Percentiles rank a stretch among this genome's conserved stretches.
Evolutionary conservation across 2,797 vertebrate genomes (phyloP).

Genomic region (Hozukius guyotensis): DNA sequence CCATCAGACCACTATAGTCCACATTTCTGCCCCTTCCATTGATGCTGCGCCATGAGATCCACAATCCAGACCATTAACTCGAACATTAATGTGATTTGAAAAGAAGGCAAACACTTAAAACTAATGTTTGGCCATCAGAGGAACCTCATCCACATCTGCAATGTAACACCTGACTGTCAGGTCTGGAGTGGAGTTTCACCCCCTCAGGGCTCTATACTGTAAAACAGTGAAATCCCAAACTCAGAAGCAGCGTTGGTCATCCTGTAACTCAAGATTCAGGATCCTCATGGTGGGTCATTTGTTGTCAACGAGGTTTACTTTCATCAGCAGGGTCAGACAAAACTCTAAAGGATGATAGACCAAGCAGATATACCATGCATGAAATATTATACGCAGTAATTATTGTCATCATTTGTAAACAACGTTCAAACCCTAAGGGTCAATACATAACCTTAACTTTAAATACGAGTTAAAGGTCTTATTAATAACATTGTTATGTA

Average conservation of each 20-base stretch:
- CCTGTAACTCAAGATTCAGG: slow-evolving; percentile 17
- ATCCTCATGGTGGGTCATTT: background rate
- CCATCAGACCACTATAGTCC: background rate
- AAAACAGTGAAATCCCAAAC: slow-evolving; percentile 46
- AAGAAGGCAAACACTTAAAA: background rate
- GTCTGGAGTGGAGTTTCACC: slow-evolving; percentile 36
- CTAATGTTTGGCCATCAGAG: background rate
- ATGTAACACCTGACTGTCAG: slow-evolving; percentile 20
- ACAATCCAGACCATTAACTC: background rate
- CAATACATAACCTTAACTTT: no score
- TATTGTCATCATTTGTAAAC: background rate
- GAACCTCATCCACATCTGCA: slow-evolving; percentile 16
- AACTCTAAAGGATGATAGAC: background rate
- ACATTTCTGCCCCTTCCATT: background rate
- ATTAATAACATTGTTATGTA: no score
- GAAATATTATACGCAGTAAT: background rate
- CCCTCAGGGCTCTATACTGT: slow-evolving; percentile 17
- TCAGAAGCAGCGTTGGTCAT: background rate
- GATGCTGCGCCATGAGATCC: background rate
- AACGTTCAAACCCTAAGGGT: background rate
- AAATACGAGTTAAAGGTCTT: background rate
- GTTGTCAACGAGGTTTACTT: background rate
- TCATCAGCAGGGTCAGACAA: background rate
- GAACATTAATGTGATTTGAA: accelerated
- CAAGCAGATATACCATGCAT: background rate